These are phyloP conservation scores for Nibea albiflora DNA, from an alignment of 2,113 vertebrate species.

Conservation along the genomic window DNA sequence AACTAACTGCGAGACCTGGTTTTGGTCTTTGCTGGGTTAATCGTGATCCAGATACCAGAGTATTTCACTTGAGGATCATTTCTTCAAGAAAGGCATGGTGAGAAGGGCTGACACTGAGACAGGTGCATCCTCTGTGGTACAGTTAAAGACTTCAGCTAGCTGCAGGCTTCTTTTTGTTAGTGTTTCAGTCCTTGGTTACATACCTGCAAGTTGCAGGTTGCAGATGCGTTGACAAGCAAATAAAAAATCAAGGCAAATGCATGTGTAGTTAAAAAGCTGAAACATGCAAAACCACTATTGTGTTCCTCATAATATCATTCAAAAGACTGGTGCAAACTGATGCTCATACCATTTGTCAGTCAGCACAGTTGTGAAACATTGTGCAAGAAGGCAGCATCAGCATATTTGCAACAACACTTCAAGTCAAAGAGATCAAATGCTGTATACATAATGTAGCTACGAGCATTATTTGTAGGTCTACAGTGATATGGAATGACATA, in stretches of 20 bases:
- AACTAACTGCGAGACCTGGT: no score
- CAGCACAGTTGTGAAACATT: not conserved
- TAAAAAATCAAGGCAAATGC: not conserved
- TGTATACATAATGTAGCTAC: not conserved
- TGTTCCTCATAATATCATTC: not conserved
- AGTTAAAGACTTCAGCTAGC: no score
- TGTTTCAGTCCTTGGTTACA: no score
- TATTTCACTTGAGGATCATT: no score
- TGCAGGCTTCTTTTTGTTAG: no score
- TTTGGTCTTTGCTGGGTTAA: no score
- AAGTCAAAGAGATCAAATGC: not conserved
- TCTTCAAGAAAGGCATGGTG: no score
- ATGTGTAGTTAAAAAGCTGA: not conserved
- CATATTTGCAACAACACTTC: not conserved
- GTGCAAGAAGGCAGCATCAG: not conserved
- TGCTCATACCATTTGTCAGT: not conserved
- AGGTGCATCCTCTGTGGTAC: no score
- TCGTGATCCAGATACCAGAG: no score
- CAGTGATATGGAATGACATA: conserved; percentile 5
- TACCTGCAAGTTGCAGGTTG: not conserved
- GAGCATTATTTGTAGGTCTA: not conserved
- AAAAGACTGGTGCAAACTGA: not conserved
- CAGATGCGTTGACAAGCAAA: not conserved
- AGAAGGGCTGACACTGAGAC: no score
- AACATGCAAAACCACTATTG: not conserved